Evolutionary conservation across 2,113 vertebrate species (phyloP).

Genomic region (Nettapus auritus): DNA sequence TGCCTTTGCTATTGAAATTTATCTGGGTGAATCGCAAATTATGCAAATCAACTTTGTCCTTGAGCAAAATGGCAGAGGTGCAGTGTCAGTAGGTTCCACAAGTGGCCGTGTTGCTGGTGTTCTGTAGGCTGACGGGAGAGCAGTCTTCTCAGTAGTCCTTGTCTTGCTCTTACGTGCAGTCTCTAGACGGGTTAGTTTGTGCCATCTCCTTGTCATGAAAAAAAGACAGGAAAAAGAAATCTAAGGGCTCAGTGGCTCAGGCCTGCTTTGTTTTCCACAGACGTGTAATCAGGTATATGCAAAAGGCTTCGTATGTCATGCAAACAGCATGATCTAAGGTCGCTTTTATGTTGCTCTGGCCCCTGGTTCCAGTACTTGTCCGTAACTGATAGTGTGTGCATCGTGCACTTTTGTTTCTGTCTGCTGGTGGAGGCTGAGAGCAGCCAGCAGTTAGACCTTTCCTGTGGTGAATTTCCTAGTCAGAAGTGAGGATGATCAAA

Average conservation of each 20-base stretch:
- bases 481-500: background rate
- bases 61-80: background rate
- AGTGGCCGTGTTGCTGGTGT: background rate
- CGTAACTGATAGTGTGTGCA: background rate
- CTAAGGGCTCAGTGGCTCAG: background rate
- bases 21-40: background rate
- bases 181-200: background rate
- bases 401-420: background rate
- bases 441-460: background rate
- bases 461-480: background rate
- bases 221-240: background rate
- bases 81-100: background rate
- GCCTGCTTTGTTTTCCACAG: background rate
- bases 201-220: background rate
- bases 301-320: background rate
- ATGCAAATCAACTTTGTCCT: background rate
- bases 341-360: background rate
- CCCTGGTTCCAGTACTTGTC: background rate
- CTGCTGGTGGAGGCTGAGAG: background rate
- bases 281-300: background rate
- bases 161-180: background rate
- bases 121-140: background rate
- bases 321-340: background rate
- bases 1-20: background rate
- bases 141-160: background rate